Evolutionary conservation across 2,797 vertebrate species (phyloP).

Genomic region (Anguilla megastoma): DNA sequence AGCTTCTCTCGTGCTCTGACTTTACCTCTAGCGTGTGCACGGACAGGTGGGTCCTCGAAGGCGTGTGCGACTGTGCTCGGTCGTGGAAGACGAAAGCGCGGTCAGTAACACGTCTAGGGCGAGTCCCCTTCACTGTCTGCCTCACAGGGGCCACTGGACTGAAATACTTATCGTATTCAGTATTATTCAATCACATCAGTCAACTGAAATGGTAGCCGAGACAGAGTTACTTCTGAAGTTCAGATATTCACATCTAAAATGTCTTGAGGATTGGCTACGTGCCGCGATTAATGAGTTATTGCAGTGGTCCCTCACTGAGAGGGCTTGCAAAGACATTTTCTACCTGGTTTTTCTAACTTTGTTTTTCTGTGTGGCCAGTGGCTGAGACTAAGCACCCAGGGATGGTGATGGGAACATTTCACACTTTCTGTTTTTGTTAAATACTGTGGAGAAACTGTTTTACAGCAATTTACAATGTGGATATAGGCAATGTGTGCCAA

Average conservation of each 20-base stretch:
- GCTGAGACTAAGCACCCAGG: neutral
- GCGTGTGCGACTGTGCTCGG: neutral
- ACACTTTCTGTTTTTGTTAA: neutral
- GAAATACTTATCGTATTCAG: neutral
- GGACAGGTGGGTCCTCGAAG: neutral
- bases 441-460: constrained; percentile 6
- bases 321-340: neutral
- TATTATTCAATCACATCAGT: neutral
- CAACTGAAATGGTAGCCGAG: neutral
- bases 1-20: neutral
- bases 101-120: neutral
- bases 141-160: neutral
- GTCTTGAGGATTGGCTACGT: neutral
- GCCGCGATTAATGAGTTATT: neutral
- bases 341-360: neutral
- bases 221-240: neutral
- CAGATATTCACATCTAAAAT: neutral
- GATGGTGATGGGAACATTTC: neutral
- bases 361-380: neutral
- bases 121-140: neutral
- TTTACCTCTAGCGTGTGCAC: neutral
- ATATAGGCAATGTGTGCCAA: constrained; percentile 54
- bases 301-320: neutral
- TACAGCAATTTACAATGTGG: constrained; percentile 16
- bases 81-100: neutral